Evolutionary conservation across 1,140 invertebrate species (phyloP).

Genomic region (Orchestia grillus): DNA sequence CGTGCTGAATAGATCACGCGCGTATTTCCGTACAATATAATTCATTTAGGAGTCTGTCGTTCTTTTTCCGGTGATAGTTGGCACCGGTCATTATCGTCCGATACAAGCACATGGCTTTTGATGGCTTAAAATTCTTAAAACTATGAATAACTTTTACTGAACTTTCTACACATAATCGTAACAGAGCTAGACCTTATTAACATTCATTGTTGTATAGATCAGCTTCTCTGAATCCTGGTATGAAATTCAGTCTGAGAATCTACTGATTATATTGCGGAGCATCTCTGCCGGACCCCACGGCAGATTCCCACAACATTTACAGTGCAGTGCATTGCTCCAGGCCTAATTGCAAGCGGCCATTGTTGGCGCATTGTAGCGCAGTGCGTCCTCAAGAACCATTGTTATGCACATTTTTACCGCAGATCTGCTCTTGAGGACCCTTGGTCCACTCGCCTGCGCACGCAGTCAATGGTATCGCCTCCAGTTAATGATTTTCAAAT

Average conservation of each 20-base stretch:
- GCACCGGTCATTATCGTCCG: neutral
- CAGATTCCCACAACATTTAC: neutral
- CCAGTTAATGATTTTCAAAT: conserved; percentile 47
- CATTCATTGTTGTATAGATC: too few species aligned
- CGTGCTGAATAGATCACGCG: neutral
- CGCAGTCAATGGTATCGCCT: conserved; percentile 41
- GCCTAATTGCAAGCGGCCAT: conserved; percentile 43
- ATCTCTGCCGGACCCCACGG: neutral
- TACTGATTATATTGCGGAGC: neutral
- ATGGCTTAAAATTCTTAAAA: neutral
- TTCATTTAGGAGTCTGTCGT: neutral
- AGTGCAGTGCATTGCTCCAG: neutral
- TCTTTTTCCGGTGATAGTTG: neutral
- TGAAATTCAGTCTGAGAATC: neutral
- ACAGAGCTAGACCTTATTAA: too few species aligned
- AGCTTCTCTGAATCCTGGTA: neutral
- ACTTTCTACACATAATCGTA: neutral
- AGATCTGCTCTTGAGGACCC: conserved; percentile 1
- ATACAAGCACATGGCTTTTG: neutral
- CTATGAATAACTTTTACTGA: neutral
- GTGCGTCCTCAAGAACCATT: neutral
- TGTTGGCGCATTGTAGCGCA: neutral
- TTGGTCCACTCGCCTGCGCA: neutral
- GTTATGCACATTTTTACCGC: conserved; percentile 49
- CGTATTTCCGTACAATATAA: neutral